Evolutionary conservation across 2,113 vertebrate genomes (phyloP).

Genomic region (Corythaeola cristata): DNA sequence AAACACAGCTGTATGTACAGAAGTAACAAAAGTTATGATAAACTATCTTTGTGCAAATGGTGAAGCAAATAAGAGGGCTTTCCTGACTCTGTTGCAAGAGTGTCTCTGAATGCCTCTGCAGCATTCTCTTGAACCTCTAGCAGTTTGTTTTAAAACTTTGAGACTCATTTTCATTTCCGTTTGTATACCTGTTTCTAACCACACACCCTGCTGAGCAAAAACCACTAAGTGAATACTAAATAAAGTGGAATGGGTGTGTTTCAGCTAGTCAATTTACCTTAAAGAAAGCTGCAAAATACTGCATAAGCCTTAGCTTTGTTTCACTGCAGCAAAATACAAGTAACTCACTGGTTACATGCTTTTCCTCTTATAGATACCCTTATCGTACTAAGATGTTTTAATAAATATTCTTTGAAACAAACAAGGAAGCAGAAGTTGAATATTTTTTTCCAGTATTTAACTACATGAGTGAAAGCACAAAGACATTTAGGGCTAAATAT

Average conservation of each 20-base stretch:
- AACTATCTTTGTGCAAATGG: neutral
- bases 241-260: slow-evolving; percentile 2
- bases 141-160: neutral
- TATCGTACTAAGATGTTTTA: neutral
- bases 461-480: neutral
- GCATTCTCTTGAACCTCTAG: neutral
- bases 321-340: neutral
- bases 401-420: neutral
- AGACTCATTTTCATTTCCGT: slow-evolving; percentile 53
- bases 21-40: neutral
- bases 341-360: neutral
- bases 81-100: neutral
- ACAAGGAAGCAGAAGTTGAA: neutral
- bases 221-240: slow-evolving; percentile 11
- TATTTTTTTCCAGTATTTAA: neutral
- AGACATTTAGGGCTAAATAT: neutral
- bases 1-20: neutral
- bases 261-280: neutral
- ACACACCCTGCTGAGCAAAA: slow-evolving; percentile 29
- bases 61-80: neutral
- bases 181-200: slow-evolving; percentile 42
- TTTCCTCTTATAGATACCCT: neutral
- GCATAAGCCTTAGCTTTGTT: neutral
- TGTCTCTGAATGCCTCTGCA: neutral
- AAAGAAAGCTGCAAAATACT: neutral